Base-by-base conservation (phyloP, 1,140 invertebrate genomes). In the Holcopasites calliopsidis region DNA sequence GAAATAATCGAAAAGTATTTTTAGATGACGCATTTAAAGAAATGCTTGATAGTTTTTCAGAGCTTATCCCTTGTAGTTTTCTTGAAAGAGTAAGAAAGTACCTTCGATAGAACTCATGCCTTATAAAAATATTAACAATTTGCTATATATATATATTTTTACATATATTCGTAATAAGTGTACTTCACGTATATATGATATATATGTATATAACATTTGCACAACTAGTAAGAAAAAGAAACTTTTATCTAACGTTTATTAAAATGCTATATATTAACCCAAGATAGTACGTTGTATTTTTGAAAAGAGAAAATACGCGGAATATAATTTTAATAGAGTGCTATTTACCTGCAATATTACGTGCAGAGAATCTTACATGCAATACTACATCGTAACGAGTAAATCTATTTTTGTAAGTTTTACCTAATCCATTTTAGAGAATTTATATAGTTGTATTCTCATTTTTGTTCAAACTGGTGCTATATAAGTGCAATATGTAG, bases 401-500 rank as follows among this genome's bases (percentile, higher is more conserved):
- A 69, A 71, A 60, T 75, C 23, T 82, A 83, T 82, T 82, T 83
- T 81, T 83, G 69, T 68, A 82, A 58, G 18, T 72, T 73, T 66
- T 82, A 62, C 50, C 50, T 33, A 71, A 38, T 62, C 38, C 38
- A 28, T 49, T 77, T 72, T 65, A 73, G 44, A 57, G 23, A 35
- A 69, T 38, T 49, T 70, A 52, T 38, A 68, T 76, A 64, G 38
- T 47, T 68, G 1, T 57, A 50, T 49, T 69, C 44, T 64, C 40
- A 62, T 47, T 65, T 33, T 77, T 55, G n/a, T 61, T 52, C 49
- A 21, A 65, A 78, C 55, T 70, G 69, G 62, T 83, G 76, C 76
- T 83, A 83, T 54, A 76, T 57, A 40, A 11, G 72, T 83, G 77
- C 82, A 80, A 83, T 82, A 78, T 40, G 38, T 47, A 47, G n/a